Conservation (phyloP, 1,140 invertebrate genomes). For the Heliconius hermathena region DNA sequence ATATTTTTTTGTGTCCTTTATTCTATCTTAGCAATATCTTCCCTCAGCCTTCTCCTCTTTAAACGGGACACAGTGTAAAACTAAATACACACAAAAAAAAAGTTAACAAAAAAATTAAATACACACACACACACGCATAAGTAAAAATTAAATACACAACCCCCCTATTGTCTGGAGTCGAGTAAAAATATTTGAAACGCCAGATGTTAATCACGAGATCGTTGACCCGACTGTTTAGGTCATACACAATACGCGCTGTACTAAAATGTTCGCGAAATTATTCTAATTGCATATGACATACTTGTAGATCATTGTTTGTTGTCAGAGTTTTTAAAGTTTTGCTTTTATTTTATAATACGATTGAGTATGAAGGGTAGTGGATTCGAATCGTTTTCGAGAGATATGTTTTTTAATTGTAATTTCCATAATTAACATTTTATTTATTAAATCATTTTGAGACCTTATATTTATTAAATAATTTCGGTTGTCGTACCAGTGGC, state of each 20-base stretch:
- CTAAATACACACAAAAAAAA: too few relatives aligned
- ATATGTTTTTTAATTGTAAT: too few relatives aligned
- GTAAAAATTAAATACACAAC: background rate
- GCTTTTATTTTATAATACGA: background rate
- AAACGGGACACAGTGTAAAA: too few relatives aligned
- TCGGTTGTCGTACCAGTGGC: too few relatives aligned
- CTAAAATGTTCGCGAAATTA: constrained; percentile 5
- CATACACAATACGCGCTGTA: background rate
- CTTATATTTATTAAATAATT: too few relatives aligned
- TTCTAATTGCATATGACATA: constrained; percentile 5
- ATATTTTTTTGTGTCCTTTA: too few relatives aligned
- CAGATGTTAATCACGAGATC: constrained; percentile 9
- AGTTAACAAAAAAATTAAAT: background rate
- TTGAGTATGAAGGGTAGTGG: too few relatives aligned
- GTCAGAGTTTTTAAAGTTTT: background rate
- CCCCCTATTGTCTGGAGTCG: background rate
- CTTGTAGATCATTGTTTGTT: background rate
- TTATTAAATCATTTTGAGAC: too few relatives aligned
- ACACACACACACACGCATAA: background rate
- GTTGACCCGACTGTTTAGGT: constrained; percentile 3
- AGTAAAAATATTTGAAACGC: constrained; percentile 1
- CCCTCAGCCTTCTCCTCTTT: too few relatives aligned
- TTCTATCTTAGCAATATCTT: too few relatives aligned
- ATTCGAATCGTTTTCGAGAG: too few relatives aligned
- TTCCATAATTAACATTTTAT: too few relatives aligned